Percentiles rank a stretch among this genome's conserved stretches.
Evolutionary conservation across 2,113 vertebrate species (phyloP).

Genomic region (Syrmaticus mikado): DNA sequence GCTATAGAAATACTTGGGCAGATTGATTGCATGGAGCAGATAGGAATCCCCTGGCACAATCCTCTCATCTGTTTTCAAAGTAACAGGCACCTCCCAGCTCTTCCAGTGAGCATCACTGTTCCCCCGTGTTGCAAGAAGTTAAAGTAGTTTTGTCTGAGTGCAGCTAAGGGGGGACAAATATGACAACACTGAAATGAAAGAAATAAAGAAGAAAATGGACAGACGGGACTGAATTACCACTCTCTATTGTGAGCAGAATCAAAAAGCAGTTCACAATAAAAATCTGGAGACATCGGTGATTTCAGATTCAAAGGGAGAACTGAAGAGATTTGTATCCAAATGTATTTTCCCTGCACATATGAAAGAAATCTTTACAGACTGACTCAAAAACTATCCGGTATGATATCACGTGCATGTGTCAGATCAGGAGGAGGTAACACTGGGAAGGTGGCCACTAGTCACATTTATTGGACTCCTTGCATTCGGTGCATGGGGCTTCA

Average conservation of each 20-base stretch:
- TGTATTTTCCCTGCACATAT: rapidly evolving
- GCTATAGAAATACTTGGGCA: conserved; percentile 12
- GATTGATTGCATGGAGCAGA: not conserved
- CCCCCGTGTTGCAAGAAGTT: not conserved
- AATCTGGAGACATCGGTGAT: not conserved
- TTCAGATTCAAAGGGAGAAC: too few relatives aligned
- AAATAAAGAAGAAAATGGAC: not conserved
- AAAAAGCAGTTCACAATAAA: rapidly evolving
- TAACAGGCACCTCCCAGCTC: not conserved
- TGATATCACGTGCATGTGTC: too few relatives aligned
- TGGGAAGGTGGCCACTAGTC: not conserved
- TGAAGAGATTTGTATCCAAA: not conserved
- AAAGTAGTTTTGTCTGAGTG: not conserved
- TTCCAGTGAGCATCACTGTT: not conserved
- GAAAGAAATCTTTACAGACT: not conserved
- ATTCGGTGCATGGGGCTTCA: not conserved
- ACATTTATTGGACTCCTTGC: not conserved
- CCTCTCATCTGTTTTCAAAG: not conserved
- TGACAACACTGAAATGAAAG: not conserved
- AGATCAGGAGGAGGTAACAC: not conserved
- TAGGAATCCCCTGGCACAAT: not conserved
- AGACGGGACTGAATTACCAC: rapidly evolving
- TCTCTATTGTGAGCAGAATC: not conserved
- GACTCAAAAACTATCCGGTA: not conserved
- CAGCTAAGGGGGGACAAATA: not conserved